Conservation (phyloP, 1,140 invertebrate species). For the Drosophila asahinai region DNA sequence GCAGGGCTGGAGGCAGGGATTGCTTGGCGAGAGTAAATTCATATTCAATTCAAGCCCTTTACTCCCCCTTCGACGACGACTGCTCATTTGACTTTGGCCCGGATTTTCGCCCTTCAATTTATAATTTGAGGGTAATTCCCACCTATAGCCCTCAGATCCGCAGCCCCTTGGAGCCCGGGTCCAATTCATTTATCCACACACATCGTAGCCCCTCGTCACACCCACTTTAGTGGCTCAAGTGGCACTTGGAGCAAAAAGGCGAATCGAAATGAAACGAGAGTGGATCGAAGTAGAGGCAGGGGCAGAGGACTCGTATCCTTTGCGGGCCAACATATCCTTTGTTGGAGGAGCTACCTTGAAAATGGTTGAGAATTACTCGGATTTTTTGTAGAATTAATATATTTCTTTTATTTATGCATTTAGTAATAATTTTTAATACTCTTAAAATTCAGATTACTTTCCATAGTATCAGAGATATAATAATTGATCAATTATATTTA, state of each 20-base stretch:
- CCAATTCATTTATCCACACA: slow-evolving; percentile 49
- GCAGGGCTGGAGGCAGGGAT: too few species aligned
- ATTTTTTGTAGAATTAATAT: too few species aligned
- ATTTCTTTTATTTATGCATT: too few species aligned
- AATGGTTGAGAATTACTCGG: too few species aligned
- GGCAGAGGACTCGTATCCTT: too few species aligned
- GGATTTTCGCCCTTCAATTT: slow-evolving; percentile 52
- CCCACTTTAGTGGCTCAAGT: slow-evolving; percentile 34
- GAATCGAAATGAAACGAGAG: slow-evolving; percentile 16
- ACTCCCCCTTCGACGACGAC: slow-evolving; percentile 4
- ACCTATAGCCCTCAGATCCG: not conserved
- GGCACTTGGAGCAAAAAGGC: slow-evolving; percentile 39
- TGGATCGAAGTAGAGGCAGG: not conserved
- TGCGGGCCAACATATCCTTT: too few species aligned
- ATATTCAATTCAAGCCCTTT: slow-evolving; percentile 71
- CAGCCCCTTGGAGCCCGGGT: not conserved
- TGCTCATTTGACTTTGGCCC: slow-evolving; percentile 54
- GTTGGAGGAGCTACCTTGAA: too few species aligned
- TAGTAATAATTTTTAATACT: too few species aligned
- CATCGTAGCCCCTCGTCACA: not conserved
- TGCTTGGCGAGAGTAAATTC: slow-evolving; percentile 45
- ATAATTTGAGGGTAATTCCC: not conserved
- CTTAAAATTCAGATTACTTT: too few species aligned
- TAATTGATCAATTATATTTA: too few species aligned
- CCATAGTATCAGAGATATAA: too few species aligned